Evolutionary conservation across 2,888 invertebrate genomes (phyloP), one percentile per base, ranked within the genome.

Genomic region (Leuctra nigra): DNA sequence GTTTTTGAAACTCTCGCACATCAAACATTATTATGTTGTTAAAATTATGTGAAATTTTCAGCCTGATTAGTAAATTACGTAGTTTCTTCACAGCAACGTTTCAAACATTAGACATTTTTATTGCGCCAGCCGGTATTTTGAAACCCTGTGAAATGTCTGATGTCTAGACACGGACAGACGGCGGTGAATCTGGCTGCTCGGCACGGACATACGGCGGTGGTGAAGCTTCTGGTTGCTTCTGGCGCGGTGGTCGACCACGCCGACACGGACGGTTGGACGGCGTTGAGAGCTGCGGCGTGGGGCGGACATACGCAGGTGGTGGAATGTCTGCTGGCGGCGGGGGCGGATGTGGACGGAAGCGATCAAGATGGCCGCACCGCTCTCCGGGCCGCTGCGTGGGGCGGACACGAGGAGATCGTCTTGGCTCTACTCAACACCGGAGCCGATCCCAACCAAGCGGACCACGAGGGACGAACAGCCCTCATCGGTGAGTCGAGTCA

Each of bases 291-390:
- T 2, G 93, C 95, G 18, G 93, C 95, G 11, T 96, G 95, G 95
- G 95, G 93, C 48, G 96, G 96, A 1, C 95, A 96, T 67, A 87
- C 87, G 1, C 87, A 90, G 76, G 88, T 90, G 1, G 90, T 91
- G 0, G 87, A 88, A 63, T 77, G 87, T 13, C 74, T 95, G 44
- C 78, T 94, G 39, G 80, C 83, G 52, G 84, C 83, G 63, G 84
- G 87, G 0, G 92, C 92, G 61, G 81, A 86, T 64, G 86, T 95
- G 2, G 92, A 96, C 69, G 83, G 89, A 64, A 87, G 90, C 1
- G 92, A 93, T 67, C 84, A 86, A 53, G 92, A 92, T 67, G 87
- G 90, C 62, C 79, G 95, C 50, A 95, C 95, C 0, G 92, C 95
- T 0, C 73, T 96, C 55, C 81, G 94, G 39, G 90, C 91, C 46